Percentiles rank a stretch among this genome's conserved stretches.
phyloP scores from a whole-genome alignment of 64 coral and sea anemone species.

The Orbicella faveolata region DNA sequence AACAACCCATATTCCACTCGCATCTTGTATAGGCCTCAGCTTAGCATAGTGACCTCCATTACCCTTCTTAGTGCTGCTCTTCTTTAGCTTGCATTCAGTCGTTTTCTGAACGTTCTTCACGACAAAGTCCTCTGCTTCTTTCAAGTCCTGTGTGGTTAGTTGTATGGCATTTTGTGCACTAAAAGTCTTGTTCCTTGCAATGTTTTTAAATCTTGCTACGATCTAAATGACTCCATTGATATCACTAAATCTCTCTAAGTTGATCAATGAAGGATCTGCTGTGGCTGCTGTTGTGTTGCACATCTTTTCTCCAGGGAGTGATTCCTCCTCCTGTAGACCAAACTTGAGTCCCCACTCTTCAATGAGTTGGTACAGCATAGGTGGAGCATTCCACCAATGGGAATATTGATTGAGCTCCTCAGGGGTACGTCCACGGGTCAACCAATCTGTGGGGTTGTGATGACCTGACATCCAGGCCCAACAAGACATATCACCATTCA shows the following conservation, averaged over 20 bases:
- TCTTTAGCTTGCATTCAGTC: conserved; percentile 42
- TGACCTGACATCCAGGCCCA: conserved; percentile 62
- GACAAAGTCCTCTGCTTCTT: conserved; percentile 59
- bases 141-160: conserved; percentile 32
- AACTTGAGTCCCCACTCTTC: conserved; percentile 67
- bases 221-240: conserved; percentile 54
- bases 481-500: conserved; percentile 38
- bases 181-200: conserved; percentile 60
- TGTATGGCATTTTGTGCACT: conserved; percentile 18
- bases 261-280: conserved; percentile 7
- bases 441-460: conserved; percentile 51
- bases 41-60: conserved; percentile 47
- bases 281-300: neutral
- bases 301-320: conserved; percentile 62
- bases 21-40: conserved; percentile 52
- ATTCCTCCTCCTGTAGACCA: conserved; percentile 41
- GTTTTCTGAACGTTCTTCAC: conserved; percentile 68
- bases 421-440: conserved; percentile 33
- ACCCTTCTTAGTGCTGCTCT: conserved; percentile 6
- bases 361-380: conserved; percentile 29
- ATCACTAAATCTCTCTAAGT: conserved; percentile 46
- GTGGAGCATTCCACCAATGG: conserved; percentile 47
- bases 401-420: conserved; percentile 23
- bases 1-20: conserved; percentile 38
- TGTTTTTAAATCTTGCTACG: conserved; percentile 44